These are phyloP conservation scores for Myotis yumanensis DNA, from an alignment of 2,113 vertebrate species.

Conservation along the genomic window DNA sequence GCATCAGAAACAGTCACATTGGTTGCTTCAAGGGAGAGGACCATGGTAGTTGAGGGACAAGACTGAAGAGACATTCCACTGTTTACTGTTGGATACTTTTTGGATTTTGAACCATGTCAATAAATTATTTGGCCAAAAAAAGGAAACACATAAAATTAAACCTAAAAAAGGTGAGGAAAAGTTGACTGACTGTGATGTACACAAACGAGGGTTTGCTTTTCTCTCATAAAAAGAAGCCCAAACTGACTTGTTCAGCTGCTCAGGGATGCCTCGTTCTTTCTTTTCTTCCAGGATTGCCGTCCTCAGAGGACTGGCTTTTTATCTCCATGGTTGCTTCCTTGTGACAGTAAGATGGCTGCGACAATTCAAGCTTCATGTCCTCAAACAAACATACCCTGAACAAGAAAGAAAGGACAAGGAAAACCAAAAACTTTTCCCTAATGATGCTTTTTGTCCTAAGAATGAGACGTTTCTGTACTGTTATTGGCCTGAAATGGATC, in stretches of 20 bases:
- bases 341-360: background rate
- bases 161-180: background rate
- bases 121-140: background rate
- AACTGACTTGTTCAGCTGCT: background rate
- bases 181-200: background rate
- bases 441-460: background rate
- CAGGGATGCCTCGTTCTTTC: background rate
- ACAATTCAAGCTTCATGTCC: background rate
- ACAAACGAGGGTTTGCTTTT: background rate
- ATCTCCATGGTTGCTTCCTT: background rate
- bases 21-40: background rate
- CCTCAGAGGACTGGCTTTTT: background rate
- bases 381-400: background rate
- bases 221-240: background rate
- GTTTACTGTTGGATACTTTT: background rate
- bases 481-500: background rate
- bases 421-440: background rate
- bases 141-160: slow-evolving; percentile 23
- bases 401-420: background rate
- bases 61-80: background rate
- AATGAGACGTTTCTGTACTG: background rate
- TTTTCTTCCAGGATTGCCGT: background rate
- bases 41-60: background rate
- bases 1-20: background rate
- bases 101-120: background rate